Evolutionary conservation across 2,888 invertebrate genomes (phyloP), one percentile per base, ranked within the genome.

Genomic region (Acronicta alni): DNA sequence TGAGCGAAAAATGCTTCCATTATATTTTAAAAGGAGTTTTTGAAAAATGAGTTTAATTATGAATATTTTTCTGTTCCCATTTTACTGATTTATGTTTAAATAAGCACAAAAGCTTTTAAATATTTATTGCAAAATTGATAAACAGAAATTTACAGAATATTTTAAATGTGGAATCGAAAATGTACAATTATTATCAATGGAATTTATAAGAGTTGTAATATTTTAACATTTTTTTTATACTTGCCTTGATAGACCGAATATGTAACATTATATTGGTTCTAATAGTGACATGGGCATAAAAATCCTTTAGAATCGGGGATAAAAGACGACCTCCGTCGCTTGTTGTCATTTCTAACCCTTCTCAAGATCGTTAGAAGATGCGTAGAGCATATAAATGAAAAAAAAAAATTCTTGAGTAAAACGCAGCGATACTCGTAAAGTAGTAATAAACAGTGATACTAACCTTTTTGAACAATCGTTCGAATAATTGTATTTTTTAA

Each of bases 311-410:
- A 77, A 76, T 67, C 56, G 46, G 67, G 74, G 79, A 87, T 84
- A 85, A 85, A 83, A 80, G 85, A 72, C 76, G 86, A 82, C 86
- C 87, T 84, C 77, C 74, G 70, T 85, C 82, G 82, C 68, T 77
- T 83, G 79, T 80, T 84, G 84, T 87, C 85, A 82, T 85, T 81
- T 80, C 75, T 71, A 84, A 88, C 88, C 88, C 87, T 84, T 83
- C 79, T 88, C 86, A 87, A 82, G 86, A 84, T 80, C 72, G 76
- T 74, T 70, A 78, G 63, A 68, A 67, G 74, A 81, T 78, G 79
- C 81, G 79, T 74, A 76, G 57, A 77, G 77, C 79, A 79, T 83
- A 80, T 83, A 81, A 79, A 87, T 82, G 69, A 75, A 75, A 78
- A 75, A 79, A 79, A 73, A 26, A 16, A 23, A 51, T 54, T 51